Evolutionary conservation across 2,888 invertebrate species (phyloP).

Genomic region (Orthosia gothica): DNA sequence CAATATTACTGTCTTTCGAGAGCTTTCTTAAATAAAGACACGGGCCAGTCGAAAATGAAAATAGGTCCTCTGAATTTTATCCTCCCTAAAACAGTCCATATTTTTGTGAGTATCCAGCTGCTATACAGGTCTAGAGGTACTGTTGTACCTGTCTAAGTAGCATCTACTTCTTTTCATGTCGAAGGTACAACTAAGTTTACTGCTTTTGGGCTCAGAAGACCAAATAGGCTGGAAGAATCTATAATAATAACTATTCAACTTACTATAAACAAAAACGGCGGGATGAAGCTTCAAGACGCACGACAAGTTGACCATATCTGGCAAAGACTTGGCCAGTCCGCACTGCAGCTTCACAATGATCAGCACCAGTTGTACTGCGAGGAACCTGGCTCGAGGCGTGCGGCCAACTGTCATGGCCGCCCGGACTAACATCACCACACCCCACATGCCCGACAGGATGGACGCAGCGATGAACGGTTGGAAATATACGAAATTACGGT

Average conservation of each 20-base stretch:
- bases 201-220: too few species aligned
- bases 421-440: constrained; percentile 92
- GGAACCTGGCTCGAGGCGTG: constrained; percentile 88
- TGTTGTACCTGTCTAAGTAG: not conserved
- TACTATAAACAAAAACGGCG: constrained; percentile 93
- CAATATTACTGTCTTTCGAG: not conserved
- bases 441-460: constrained; percentile 94
- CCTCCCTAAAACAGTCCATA: not conserved
- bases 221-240: too few species aligned
- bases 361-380: constrained; percentile 93
- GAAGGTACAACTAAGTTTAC: too few species aligned
- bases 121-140: not conserved
- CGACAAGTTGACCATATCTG: constrained; percentile 91
- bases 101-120: not conserved
- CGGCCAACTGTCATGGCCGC: constrained; percentile 84
- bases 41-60: not conserved
- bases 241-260: constrained; percentile 73
- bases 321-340: constrained; percentile 90
- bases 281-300: constrained; percentile 93
- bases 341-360: constrained; percentile 94
- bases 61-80: not conserved
- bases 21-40: not conserved
- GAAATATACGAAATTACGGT: constrained; percentile 92
- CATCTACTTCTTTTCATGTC: too few species aligned
- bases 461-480: constrained; percentile 93